Evolutionary conservation across 2,888 invertebrate genomes (phyloP).

Genomic region (Mechanitis messenoides): DNA sequence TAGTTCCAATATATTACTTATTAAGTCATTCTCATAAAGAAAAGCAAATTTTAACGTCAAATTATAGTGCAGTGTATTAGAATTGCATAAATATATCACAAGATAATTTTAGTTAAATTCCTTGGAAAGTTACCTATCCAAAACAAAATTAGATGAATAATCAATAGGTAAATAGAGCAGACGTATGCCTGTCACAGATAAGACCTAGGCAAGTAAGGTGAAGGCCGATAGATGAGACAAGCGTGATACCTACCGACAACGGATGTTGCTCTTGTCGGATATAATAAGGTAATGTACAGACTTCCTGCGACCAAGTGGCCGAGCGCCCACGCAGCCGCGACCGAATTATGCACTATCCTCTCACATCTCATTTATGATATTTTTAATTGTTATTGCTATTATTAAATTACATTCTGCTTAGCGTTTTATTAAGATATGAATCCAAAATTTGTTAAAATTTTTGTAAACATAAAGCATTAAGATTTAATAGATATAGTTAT

Average conservation of each 20-base stretch:
- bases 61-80: too few relatives aligned
- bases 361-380: background rate
- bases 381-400: background rate
- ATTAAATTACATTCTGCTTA: too few relatives aligned
- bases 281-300: slow-evolving; percentile 69
- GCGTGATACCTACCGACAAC: slow-evolving; percentile 28
- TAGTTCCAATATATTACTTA: too few relatives aligned
- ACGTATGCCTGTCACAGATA: background rate
- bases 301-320: slow-evolving; percentile 63
- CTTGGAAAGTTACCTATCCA: too few relatives aligned
- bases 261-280: slow-evolving; percentile 62
- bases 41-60: too few relatives aligned
- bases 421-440: too few relatives aligned
- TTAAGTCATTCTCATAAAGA: too few relatives aligned
- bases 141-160: background rate
- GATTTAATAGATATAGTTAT: too few relatives aligned
- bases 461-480: too few relatives aligned
- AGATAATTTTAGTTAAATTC: too few relatives aligned
- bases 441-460: too few relatives aligned
- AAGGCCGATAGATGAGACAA: slow-evolving; percentile 32
- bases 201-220: slow-evolving; percentile 28
- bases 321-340: slow-evolving; percentile 36
- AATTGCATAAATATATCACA: too few relatives aligned
- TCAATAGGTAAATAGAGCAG: slow-evolving; percentile 16
- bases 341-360: slow-evolving; percentile 14